Base-by-base conservation (phyloP, 2,888 invertebrate species). In the Arctia plantaginis region DNA sequence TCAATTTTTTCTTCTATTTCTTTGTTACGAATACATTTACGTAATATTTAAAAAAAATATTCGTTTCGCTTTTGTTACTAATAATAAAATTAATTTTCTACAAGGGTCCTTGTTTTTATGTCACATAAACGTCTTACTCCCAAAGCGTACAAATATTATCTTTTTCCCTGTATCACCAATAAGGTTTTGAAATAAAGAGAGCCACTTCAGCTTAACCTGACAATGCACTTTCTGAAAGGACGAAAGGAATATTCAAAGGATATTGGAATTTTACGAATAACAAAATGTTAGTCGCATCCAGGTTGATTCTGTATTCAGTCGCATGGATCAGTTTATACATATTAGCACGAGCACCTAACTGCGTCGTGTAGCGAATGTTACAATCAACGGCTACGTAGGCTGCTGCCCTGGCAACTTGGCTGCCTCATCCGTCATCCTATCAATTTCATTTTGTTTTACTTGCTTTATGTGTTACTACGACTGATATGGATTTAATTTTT, bases 341-440 rank as follows among this genome's bases (percentile, higher is more conserved):
- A 83, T 82, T 82, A 83, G 73, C 71, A 78, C 73, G 79, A 77
- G 79, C 78, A 69, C 80, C 75, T 82, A 80, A 82, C 78, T 73
- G 80, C 78, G 74, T 81, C 77, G 83, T 82, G 86, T 84, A 84
- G 80, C 77, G 75, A 82, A 83, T 79, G 80, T 83, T 83, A 86
- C 88, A 91, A 91, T 90, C 90, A 91, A 89, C 90, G 86, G 80
- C 85, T 78, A 75, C 82, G 85, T 82, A 84, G 83, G 85, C 13
- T 41, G 69, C 35, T 69, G 82, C 85, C 80, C 82, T 74, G 78
- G 78, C 79, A 80, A 87, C 87, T 89, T 87, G 87, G 87, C 86
- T 84, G 85, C 87, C 87, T 83, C 87, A 89, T 90, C 87, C 86
- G 84, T 89, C 89, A 90, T 88, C 84, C 77, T 76, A 78, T 80